Conservation (phyloP, 2,797 vertebrate species). For the Decapterus maruadsi region DNA sequence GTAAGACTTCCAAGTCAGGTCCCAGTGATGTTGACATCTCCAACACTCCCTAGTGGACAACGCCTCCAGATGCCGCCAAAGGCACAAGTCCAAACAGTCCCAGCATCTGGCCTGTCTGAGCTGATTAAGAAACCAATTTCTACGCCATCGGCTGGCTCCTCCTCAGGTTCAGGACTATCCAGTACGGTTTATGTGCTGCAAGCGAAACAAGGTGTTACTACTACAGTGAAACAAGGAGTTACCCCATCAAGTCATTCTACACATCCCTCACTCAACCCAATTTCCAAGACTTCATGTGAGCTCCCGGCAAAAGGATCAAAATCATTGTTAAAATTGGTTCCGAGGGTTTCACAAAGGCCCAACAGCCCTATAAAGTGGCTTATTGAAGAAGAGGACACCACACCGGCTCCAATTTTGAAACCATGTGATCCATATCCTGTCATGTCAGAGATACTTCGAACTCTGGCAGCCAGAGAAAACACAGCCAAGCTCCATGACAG, state of each 20-base stretch:
- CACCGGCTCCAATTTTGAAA: conserved; percentile 29
- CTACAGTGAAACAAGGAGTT: conserved; percentile 26
- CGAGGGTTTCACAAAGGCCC: conserved; percentile 60
- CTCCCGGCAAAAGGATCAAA: conserved; percentile 6
- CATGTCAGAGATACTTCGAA: conserved; percentile 54
- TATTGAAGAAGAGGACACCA: conserved; percentile 68
- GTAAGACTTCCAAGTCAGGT: conserved; percentile 32
- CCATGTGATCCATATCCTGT: conserved; percentile 32
- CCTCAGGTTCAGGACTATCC: conserved; percentile 28
- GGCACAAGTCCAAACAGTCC: conserved; percentile 69
- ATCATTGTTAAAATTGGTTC: conserved; percentile 51
- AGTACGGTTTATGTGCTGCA: conserved; percentile 63
- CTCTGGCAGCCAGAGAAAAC: conserved; percentile 58
- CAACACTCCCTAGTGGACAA: conserved; percentile 66
- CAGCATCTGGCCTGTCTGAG: conserved; percentile 63
- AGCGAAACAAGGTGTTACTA: background rate
- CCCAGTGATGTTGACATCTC: conserved; percentile 67
- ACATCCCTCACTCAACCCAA: background rate
- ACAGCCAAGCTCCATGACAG: background rate
- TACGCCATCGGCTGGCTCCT: conserved; percentile 31
- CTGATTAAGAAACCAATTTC: conserved; percentile 69
- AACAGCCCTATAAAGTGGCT: conserved; percentile 81
- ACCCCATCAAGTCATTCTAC: conserved; percentile 1
- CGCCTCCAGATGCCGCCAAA: conserved; percentile 69
- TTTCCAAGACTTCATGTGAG: conserved; percentile 8